Evolutionary conservation across 35 echinoderm and acorn worm genomes (phyloP), one percentile per base, ranked within the genome.

Genomic region (Heliocidaris erythrogramma): DNA sequence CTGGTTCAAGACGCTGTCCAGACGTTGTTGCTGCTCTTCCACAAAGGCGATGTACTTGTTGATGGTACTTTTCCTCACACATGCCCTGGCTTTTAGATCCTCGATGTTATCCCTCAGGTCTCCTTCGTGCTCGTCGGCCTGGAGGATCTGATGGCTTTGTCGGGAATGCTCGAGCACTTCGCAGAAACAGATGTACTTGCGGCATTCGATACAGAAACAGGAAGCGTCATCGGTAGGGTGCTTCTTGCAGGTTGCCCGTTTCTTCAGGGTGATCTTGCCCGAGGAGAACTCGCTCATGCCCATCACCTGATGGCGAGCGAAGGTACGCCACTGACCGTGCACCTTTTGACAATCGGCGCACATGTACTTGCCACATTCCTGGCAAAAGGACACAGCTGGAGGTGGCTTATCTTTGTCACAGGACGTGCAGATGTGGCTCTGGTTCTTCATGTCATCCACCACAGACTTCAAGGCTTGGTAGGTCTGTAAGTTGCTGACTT

Each of bases 301-400:
- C n/a, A 92, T 2, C 17, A 92, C 91, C 31, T 92, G n/a, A 59
- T 92, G 91, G 48, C 21, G 31, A 48, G 91, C 4, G 49, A 92
- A 92, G n/a, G n/a, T 49, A 32, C 48, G 18, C 91, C 91, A 92
- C 91, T 59, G 16, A 9, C 21, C 30, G 27, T 92, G 91, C 5
- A 92, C 24, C 91, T 92, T 59, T 13, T 50, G 48, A 59, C 91
- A 92, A 5, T 32, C n/a, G 10, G 48, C 91, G 29, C 91, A 92
- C 91, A 92, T 92, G 50, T 52, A 49, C 49, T n/a, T 59, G 48
- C 48, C 91, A 59, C 91, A 92, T 92, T 92, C 91, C 91, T 92
- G 91, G 91, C 91, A 92, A 16, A 27, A 59, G 14, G 49, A 5
- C 5, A 56, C 30, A 21, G 91, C 91, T 92, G 49, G 0, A 48